phyloP scores from a whole-genome alignment of 2,113 vertebrate species.

The Tichodroma muraria region DNA sequence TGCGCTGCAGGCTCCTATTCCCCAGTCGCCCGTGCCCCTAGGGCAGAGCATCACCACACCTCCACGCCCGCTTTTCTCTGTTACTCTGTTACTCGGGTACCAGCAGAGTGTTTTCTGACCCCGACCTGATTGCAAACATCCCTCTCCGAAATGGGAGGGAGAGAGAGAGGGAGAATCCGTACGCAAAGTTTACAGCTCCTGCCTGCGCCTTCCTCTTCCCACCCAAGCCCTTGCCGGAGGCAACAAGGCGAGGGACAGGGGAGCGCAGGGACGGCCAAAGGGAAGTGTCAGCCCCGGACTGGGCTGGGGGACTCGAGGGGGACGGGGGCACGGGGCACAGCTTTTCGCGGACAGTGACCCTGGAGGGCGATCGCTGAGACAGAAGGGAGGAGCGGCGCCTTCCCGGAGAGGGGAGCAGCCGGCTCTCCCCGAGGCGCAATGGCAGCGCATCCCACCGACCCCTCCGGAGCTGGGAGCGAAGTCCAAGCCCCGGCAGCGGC shows the following conservation, averaged over 20 bases:
- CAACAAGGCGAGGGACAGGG: not conserved
- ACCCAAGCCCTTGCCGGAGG: not conserved
- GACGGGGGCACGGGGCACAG: not conserved
- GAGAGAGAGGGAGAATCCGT: not conserved
- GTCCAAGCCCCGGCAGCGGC: not conserved
- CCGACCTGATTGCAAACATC: not conserved
- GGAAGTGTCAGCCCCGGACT: not conserved
- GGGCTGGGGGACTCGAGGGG: not conserved
- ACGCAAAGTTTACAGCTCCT: slow-evolving; percentile 1
- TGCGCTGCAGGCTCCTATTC: not conserved
- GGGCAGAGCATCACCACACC: not conserved
- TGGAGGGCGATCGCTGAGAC: not conserved
- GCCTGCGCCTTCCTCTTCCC: not conserved
- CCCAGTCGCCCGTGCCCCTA: not conserved
- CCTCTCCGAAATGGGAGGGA: not conserved
- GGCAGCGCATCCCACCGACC: not conserved
- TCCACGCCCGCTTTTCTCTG: not conserved
- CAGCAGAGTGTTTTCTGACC: not conserved
- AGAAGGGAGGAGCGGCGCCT: not conserved
- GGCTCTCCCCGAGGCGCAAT: not conserved
- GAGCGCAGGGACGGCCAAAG: too few relatives aligned
- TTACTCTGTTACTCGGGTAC: too few relatives aligned
- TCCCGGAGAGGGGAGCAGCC: not conserved
- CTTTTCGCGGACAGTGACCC: not conserved
- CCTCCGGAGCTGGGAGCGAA: not conserved